Evolutionary conservation across 2,113 vertebrate genomes (phyloP), one percentile per base, ranked within the genome.

Genomic region (Myotis yumanensis): DNA sequence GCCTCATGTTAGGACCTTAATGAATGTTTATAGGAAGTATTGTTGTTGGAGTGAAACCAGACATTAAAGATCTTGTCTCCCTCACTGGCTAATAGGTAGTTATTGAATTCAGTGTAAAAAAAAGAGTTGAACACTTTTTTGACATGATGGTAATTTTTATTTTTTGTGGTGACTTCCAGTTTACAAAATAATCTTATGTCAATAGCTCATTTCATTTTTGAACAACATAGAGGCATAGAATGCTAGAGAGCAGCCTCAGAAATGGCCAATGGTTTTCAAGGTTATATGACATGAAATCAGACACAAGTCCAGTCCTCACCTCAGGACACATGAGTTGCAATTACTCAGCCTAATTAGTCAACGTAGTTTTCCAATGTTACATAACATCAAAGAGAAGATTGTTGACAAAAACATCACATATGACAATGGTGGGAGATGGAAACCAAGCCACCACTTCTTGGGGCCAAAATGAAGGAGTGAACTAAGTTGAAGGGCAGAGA

Each of bases 21-120:
- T 51, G 37, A 43, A 68, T 81, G 68, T 35, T 57, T 90, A 77
- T 73, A 57, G 35, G 54, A 86, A 82, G 46, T 64, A 28, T 59
- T 83, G 11, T n/a, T 94, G 40, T 64, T 89, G 89, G 84, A 93
- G 73, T 3, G 59, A 94, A 85, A 32, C 46, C n/a, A 66, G 73
- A 17, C 30, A 25, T 30, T 22, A 76, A 94, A 89, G 40, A 80
- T 66, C 48, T 84, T 28, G n/a, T 94, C 79, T 89, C 87, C 22
- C 69, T 86, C 72, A 8, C 23, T 76, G 83, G 80, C 43, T 80
- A 14, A 59, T 25, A 54, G 9, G 23, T 40, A 52, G 62, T 62
- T 35, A 64, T 86, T 83, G 9, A 92, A 79, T 32, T 84, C 51
- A 66, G 30, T 0, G 4, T 32, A 57, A n/a, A 52, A 79, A 79